A percentile compares a stretch with the other conserved stretches of the same genome.
These are phyloP conservation scores for Cavia aperea DNA, from an alignment of 2,113 vertebrate species.

Conservation along the genomic window DNA sequence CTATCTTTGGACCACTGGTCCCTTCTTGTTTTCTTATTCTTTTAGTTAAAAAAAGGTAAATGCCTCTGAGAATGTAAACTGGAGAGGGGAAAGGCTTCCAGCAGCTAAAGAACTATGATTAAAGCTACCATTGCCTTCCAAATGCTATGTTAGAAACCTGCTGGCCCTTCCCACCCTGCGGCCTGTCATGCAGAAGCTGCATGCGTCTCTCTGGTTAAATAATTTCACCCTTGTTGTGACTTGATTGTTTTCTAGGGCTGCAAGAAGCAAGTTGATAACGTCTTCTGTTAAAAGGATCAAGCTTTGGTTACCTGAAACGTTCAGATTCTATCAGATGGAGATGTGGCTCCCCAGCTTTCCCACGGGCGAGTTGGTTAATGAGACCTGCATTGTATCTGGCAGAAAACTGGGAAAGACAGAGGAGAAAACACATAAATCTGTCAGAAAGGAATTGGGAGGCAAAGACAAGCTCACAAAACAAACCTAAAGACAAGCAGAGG, in stretches of 20 bases:
- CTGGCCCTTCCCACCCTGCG: fast-evolving
- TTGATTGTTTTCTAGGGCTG: background rate
- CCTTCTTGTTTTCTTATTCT: background rate
- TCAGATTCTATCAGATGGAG: background rate
- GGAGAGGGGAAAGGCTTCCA: background rate
- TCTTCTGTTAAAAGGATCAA: slow-evolving; percentile 27
- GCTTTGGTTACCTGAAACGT: background rate
- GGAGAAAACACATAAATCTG: background rate
- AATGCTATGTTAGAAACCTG: background rate
- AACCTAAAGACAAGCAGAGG: background rate
- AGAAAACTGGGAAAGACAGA: background rate
- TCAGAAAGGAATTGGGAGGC: slow-evolving; percentile 16
- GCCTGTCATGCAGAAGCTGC: background rate
- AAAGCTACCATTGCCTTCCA: background rate
- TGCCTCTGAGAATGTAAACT: slow-evolving; percentile 3
- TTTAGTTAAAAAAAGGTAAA: background rate
- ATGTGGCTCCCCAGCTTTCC: background rate
- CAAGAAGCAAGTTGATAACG: background rate
- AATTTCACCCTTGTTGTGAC: background rate
- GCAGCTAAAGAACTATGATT: background rate
- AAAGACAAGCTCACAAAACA: background rate
- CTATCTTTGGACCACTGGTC: background rate
- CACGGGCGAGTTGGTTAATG: background rate
- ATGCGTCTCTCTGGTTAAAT: background rate
- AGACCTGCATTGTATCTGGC: background rate